Evolutionary conservation across 1,140 invertebrate genomes (phyloP).

Genomic region (Ctenoplectra terminalis): DNA sequence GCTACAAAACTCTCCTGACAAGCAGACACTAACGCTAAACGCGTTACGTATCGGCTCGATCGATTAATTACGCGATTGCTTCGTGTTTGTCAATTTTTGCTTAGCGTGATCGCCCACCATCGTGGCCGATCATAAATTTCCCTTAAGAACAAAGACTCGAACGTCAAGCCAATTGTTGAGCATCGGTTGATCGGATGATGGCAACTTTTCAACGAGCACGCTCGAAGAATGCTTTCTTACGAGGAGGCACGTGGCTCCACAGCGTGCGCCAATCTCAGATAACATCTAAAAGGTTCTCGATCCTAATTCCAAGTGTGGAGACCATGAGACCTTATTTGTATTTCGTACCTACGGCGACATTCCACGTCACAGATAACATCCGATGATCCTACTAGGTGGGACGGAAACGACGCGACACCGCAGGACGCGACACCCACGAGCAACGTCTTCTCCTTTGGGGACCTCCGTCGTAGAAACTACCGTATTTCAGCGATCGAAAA

Average conservation of each 20-base stretch:
- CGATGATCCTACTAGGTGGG: conserved; percentile 55
- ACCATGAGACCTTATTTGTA: conserved; percentile 70
- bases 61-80: background rate
- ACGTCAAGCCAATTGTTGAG: background rate
- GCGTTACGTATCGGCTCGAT: background rate
- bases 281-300: conserved; percentile 67
- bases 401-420: conserved; percentile 38
- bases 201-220: conserved; percentile 25
- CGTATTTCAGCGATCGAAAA: background rate
- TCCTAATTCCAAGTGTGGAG: conserved; percentile 68
- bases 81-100: background rate
- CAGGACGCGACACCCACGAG: conserved; percentile 11
- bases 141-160: no score
- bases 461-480: conserved; percentile 8
- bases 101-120: no score
- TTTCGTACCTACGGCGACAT: conserved; percentile 67
- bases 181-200: background rate
- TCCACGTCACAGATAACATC: conserved; percentile 67
- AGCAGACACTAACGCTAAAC: background rate
- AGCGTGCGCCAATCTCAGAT: conserved; percentile 61
- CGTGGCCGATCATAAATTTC: no score
- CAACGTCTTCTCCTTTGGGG: background rate
- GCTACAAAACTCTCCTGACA: background rate
- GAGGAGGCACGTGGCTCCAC: conserved; percentile 58
- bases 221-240: conserved; percentile 26